Evolutionary conservation across 1,140 invertebrate genomes (phyloP), one percentile per base, ranked within the genome.

Genomic region (Drosophila ambigua): DNA sequence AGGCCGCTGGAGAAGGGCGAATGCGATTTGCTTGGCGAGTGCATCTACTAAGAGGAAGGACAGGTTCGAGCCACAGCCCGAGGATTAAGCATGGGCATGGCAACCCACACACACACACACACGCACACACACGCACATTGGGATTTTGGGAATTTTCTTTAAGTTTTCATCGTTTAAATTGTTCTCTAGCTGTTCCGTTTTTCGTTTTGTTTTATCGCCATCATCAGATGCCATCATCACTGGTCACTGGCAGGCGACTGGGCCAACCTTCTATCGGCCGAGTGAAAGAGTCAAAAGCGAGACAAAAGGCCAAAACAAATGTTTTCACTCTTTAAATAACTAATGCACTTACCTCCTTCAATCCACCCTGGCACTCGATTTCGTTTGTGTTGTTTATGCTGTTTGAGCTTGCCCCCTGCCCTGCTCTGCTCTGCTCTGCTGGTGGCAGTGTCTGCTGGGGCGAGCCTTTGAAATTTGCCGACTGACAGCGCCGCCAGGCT

Each of bases 21-120:
- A 39, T 92, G 91, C 77, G 91, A 91, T 79, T 72, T 92, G 46
- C 72, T 92, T n/a, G 91, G 91, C 41, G 91, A 92, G 69, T 92
- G 91, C 78, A 92, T 92, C 62, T 92, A 92, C 75, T 92, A 92
- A 23, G 49, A 9, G 23, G 23, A 24, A 20, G 20, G 20, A 20
- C 20, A 20, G 20, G 20, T 20, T 20, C 20, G 20, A 20, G 20
- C 20, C 20, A 20, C 20, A 20, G 20, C 20, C 20, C 20, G 20
- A 20, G 20, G 50, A 26, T 24, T 35, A 53, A 46, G 20, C 71
- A 60, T 61, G 68, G 59, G 64, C 63, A 77, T 68, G 48, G 65
- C 50, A 52, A 48, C 53, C 31, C 59, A 57, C n/a, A 49, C 26
- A 35, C 44, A 57, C 16, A 64, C 20, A 54, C 45, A 39, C 54